phyloP scores from a whole-genome alignment of 2,888 invertebrate genomes.

The Eupithecia insigniata region DNA sequence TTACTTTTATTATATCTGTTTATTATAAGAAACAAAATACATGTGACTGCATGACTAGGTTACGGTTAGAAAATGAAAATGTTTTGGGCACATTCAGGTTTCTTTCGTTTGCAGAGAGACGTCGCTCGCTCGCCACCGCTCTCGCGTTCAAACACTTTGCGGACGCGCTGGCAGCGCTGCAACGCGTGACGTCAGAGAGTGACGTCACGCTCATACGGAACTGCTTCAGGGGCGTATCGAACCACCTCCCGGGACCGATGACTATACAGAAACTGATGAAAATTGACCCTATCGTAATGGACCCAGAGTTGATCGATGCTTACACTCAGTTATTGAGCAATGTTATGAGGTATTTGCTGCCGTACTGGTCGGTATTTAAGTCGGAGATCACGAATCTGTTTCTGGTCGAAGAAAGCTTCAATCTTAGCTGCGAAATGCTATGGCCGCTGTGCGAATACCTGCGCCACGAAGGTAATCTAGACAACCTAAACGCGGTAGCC shows the following conservation, averaged over 20 bases:
- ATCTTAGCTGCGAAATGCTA: conserved; percentile 77
- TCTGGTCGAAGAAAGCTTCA: conserved; percentile 80
- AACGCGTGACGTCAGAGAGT: conserved; percentile 61
- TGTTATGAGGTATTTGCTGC: conserved; percentile 78
- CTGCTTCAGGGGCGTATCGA: conserved; percentile 46
- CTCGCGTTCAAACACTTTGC: conserved; percentile 59
- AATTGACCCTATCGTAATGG: conserved; percentile 69
- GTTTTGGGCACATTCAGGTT: conserved; percentile 81
- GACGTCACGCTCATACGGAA: conserved; percentile 50
- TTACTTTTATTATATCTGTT: conserved; percentile 35
- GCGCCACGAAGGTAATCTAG: conserved; percentile 64
- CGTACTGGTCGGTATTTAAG: conserved; percentile 84
- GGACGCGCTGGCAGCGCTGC: conserved; percentile 59
- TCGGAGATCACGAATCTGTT: conserved; percentile 75
- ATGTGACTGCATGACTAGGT: conserved; percentile 50
- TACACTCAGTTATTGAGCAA: conserved; percentile 81
- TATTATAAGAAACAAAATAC: conserved; percentile 45
- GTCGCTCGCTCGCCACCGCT: conserved; percentile 15
- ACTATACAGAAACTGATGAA: conserved; percentile 87
- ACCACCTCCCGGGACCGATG: conserved; percentile 81
- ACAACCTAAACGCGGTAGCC: conserved; percentile 64
- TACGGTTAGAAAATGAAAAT: conserved; percentile 51
- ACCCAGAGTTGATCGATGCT: conserved; percentile 65
- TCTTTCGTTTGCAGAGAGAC: conserved; percentile 70
- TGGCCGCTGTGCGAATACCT: conserved; percentile 75